Conservation (phyloP, 2,797 vertebrate genomes). For the Emys orbicularis region DNA sequence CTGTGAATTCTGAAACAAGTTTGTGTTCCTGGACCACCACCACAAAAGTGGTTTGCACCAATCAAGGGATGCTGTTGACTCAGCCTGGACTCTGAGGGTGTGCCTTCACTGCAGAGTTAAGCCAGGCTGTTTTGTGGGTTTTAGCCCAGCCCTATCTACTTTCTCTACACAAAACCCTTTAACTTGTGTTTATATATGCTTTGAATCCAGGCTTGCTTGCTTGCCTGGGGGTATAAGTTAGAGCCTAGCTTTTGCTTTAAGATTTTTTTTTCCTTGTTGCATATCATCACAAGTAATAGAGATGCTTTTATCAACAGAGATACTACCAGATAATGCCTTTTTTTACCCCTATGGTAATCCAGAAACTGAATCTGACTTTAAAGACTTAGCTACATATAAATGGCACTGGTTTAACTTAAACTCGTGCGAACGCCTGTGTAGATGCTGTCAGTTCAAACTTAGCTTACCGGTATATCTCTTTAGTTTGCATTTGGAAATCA, state of each 20-base stretch:
- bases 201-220: background rate
- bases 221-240: background rate
- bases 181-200: background rate
- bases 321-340: slow-evolving; percentile 1
- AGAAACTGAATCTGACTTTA: background rate
- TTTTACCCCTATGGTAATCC: accelerated
- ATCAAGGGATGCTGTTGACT: background rate
- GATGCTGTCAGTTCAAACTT: background rate
- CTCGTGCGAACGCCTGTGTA: background rate
- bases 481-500: background rate
- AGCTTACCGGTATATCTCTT: background rate
- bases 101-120: background rate
- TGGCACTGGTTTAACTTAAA: background rate
- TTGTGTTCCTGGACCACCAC: background rate
- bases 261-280: background rate
- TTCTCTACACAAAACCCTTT: background rate
- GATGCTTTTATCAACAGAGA: background rate
- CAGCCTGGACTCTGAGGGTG: background rate
- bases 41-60: background rate
- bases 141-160: background rate
- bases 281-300: background rate
- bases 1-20: background rate
- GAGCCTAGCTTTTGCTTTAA: background rate
- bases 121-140: background rate
- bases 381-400: background rate